These are phyloP conservation scores for Monopterus albus DNA, from an alignment of 2,113 vertebrate genomes.

Conservation along the genomic window DNA sequence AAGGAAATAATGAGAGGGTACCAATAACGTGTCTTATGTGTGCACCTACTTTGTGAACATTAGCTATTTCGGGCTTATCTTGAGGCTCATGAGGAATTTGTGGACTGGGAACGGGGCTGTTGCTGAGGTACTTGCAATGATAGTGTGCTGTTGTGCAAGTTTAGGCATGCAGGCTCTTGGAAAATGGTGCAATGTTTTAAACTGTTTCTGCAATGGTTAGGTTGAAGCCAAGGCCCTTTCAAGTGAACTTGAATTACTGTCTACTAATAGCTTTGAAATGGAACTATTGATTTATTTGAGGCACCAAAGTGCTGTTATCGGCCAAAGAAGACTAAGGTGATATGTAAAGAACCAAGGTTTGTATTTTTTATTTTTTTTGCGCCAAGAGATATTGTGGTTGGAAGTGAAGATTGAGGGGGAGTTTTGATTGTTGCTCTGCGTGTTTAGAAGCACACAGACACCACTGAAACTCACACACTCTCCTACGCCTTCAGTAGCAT, in stretches of 20 bases:
- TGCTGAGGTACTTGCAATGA: background rate
- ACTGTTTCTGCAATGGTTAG: slow-evolving; percentile 3
- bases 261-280: slow-evolving; percentile 28
- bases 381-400: slow-evolving; percentile 17
- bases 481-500: slow-evolving; percentile 36
- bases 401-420: slow-evolving; percentile 36
- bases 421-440: slow-evolving; percentile 32
- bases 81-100: slow-evolving; percentile 14
- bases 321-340: background rate
- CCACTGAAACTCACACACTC: slow-evolving; percentile 29
- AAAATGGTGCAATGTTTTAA: slow-evolving; percentile 28
- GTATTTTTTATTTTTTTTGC: slow-evolving; percentile 4
- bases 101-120: background rate
- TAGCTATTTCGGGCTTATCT: slow-evolving; percentile 3
- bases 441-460: slow-evolving; percentile 9
- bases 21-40: background rate
- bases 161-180: slow-evolving; percentile 42
- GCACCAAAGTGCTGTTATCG: slow-evolving; percentile 15
- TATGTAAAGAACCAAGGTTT: slow-evolving; percentile 20
- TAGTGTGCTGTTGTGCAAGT: slow-evolving; percentile 26
- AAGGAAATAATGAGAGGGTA: background rate
- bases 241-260: slow-evolving; percentile 5
- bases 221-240: background rate
- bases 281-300: slow-evolving; percentile 34
- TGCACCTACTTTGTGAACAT: background rate